Evolutionary conservation across 1,140 invertebrate species (phyloP).

Genomic region (Drosophila subpulchrella): DNA sequence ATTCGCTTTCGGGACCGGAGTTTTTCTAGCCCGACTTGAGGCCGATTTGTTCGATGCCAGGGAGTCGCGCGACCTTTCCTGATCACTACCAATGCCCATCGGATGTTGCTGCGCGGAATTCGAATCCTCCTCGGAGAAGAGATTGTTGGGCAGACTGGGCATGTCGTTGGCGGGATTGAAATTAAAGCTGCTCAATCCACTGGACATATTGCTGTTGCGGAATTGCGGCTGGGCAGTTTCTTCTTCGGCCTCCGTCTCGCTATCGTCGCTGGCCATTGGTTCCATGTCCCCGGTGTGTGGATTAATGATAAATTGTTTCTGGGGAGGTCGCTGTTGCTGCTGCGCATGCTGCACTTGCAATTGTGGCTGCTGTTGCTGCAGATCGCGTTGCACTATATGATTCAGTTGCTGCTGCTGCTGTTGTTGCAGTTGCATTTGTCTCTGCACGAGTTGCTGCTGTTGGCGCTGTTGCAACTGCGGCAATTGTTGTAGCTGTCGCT

Average conservation of each 20-base stretch:
- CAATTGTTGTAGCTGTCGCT: conserved; percentile 48
- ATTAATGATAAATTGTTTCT: conserved; percentile 93
- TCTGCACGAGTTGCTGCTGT: conserved; percentile 41
- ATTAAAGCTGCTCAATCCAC: conserved; percentile 66
- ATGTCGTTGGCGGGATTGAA: conserved; percentile 85
- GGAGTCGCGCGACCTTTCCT: conserved; percentile 77
- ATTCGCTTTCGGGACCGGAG: conserved; percentile 51
- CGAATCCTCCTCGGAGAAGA: conserved; percentile 86
- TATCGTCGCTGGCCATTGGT: conserved; percentile 90
- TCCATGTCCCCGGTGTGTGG: conserved; percentile 94
- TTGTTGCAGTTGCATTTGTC: conserved; percentile 37
- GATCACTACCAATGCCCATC: conserved; percentile 86
- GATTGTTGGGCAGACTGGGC: conserved; percentile 86
- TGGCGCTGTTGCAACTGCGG: conserved; percentile 34
- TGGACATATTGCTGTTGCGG: conserved; percentile 46
- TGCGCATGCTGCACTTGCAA: conserved; percentile 56
- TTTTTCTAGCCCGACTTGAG: conserved; percentile 70
- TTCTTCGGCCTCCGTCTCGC: conserved; percentile 84
- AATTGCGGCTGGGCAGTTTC: conserved; percentile 70
- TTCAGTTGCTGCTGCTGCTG: conserved; percentile 45
- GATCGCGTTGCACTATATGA: conserved; percentile 15
- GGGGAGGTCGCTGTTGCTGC: conserved; percentile 77
- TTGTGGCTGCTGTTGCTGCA: conserved; percentile 39
- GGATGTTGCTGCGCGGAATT: conserved; percentile 83
- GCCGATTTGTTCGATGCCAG: conserved; percentile 74